Evolutionary conservation across 2,888 invertebrate species (phyloP).

Genomic region (Aethes cnicana): DNA sequence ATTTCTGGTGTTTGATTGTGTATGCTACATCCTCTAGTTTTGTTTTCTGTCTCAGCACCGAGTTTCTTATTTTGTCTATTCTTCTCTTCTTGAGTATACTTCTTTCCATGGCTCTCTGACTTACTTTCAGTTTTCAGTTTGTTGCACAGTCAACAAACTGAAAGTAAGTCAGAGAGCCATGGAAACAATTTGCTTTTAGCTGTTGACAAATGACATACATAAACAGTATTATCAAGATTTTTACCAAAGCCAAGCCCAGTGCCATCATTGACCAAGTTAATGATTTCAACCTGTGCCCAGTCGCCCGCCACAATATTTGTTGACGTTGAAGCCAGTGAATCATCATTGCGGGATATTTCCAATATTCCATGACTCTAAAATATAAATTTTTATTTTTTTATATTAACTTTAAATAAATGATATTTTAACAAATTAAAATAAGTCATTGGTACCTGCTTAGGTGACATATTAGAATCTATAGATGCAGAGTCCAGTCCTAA

Average conservation of each 20-base stretch:
- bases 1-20: too few relatives aligned
- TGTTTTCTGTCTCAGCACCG: too few relatives aligned
- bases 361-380: slow-evolving; percentile 83
- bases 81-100: too few relatives aligned
- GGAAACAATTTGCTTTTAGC: too few relatives aligned
- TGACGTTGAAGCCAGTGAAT: slow-evolving; percentile 65
- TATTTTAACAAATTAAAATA: not conserved
- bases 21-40: too few relatives aligned
- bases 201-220: not conserved
- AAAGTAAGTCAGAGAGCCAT: too few relatives aligned
- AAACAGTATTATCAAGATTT: not conserved
- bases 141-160: too few relatives aligned
- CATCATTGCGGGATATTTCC: slow-evolving; percentile 84
- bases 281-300: slow-evolving; percentile 98
- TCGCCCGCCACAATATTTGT: slow-evolving; percentile 87
- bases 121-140: too few relatives aligned
- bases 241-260: slow-evolving; percentile 97
- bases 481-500: slow-evolving; percentile 91
- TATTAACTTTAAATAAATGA: not conserved
- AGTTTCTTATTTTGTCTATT: too few relatives aligned
- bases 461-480: slow-evolving; percentile 90
- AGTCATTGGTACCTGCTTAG: slow-evolving; percentile 84
- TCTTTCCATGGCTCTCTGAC: too few relatives aligned
- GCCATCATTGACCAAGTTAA: slow-evolving; percentile 98
- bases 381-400: not conserved